Conservation (phyloP, 1,140 invertebrate genomes). For the Leptoteleia sp. region DNA sequence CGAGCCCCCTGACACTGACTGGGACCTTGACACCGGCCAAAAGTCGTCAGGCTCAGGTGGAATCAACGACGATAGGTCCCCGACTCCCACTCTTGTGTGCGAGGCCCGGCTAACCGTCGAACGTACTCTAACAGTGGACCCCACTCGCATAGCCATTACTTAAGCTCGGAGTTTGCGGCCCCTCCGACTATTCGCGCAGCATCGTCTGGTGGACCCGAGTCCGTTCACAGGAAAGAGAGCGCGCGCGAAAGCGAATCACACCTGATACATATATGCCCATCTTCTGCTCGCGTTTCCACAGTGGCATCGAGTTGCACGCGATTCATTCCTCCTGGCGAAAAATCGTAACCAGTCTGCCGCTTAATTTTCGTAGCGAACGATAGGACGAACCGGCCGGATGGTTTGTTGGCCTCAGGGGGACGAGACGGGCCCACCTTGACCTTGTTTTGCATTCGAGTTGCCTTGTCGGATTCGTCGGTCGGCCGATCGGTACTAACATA, state of each 20-base stretch:
- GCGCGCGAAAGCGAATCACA: slow-evolving; percentile 66
- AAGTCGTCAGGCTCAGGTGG: slow-evolving; percentile 1
- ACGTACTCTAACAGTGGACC: slow-evolving; percentile 66
- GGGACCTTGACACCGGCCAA: slow-evolving; percentile 25
- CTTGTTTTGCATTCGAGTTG: slow-evolving; percentile 11
- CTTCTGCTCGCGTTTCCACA: too few relatives aligned
- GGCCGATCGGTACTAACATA: background rate
- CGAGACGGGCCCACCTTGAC: slow-evolving; percentile 39
- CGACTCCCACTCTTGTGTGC: slow-evolving; percentile 56
- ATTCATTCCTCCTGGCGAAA: slow-evolving; percentile 12
- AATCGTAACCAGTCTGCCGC: background rate
- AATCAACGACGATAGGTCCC: slow-evolving; percentile 18
- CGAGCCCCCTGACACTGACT: background rate
- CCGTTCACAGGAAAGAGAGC: slow-evolving; percentile 63
- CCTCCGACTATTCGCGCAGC: slow-evolving; percentile 78
- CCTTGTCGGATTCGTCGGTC: background rate
- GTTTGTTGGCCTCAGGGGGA: slow-evolving; percentile 23
- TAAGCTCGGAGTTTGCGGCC: slow-evolving; percentile 73
- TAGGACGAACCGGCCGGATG: slow-evolving; percentile 46
- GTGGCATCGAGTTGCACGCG: slow-evolving; percentile 21
- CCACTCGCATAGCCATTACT: slow-evolving; percentile 78
- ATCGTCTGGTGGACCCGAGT: slow-evolving; percentile 75
- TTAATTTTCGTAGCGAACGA: slow-evolving; percentile 8
- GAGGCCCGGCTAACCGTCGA: slow-evolving; percentile 43
- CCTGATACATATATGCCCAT: too few relatives aligned